These are phyloP conservation scores for Ormyrus pomaceus DNA, from an alignment of 2,888 invertebrate species.

Conservation along the genomic window DNA sequence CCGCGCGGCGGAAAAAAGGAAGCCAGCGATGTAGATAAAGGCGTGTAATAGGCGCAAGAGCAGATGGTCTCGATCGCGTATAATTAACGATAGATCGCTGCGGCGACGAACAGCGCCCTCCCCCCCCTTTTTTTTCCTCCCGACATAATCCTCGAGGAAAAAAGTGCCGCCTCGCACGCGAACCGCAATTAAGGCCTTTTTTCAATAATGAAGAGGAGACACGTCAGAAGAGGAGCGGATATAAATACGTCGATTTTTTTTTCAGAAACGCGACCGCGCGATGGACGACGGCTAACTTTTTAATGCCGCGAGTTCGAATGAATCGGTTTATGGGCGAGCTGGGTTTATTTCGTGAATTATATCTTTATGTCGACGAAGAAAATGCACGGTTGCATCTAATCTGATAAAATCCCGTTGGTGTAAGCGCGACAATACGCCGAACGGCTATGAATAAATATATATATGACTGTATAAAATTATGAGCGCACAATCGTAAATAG, in stretches of 20 bases:
- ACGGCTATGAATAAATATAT: too few species aligned
- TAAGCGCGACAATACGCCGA: too few species aligned
- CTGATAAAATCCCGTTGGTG: too few species aligned
- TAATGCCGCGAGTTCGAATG: too few species aligned
- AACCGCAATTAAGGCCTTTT: conserved; percentile 23
- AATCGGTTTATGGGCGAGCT: too few species aligned
- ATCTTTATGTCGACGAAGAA: too few species aligned
- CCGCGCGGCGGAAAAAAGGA: neutral
- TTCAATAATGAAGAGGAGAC: conserved; percentile 8
- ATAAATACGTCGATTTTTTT: conserved; percentile 1
- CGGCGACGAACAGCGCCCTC: neutral
- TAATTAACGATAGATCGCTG: conserved; percentile 53
- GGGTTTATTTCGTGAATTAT: too few species aligned
- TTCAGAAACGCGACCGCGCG: neutral
- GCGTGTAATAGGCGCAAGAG: conserved; percentile 37
- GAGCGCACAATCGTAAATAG: neutral
- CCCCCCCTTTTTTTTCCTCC: conserved; percentile 11
- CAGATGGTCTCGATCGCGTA: conserved; percentile 52
- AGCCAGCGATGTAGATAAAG: conserved; percentile 40
- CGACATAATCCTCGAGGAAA: neutral
- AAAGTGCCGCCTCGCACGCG: conserved; percentile 33
- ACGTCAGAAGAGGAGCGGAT: neutral
- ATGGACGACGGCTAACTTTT: too few species aligned
- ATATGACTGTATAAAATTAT: too few species aligned
- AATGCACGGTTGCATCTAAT: too few species aligned